Conservation (phyloP, 2,113 vertebrate species). For the Burhinus bistriatus region DNA sequence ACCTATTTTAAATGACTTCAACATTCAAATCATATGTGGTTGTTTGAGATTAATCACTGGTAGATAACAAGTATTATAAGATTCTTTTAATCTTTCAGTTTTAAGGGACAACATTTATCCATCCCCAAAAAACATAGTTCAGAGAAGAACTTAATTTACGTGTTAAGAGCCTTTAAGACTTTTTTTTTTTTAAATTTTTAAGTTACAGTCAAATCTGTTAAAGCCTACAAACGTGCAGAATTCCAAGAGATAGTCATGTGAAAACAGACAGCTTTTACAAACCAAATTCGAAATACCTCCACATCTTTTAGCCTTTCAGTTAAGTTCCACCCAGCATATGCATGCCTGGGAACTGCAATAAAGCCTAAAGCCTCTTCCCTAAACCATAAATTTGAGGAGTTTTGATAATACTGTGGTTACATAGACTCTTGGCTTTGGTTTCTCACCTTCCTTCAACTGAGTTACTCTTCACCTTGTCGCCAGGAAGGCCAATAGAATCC, state of each 20-base stretch:
- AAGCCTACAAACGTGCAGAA: not conserved
- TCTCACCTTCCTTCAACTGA: not conserved
- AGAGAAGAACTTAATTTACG: not conserved
- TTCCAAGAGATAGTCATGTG: not conserved
- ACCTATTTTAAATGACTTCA: not conserved
- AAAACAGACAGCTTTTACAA: not conserved
- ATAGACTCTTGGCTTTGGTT: not conserved
- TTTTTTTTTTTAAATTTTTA: not conserved
- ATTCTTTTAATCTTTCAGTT: not conserved
- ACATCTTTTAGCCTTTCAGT: not conserved
- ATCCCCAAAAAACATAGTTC: fast-evolving
- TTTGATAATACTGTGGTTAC: fast-evolving
- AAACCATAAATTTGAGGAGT: not conserved
- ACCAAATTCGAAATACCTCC: not conserved
- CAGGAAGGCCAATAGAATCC: too few species aligned
- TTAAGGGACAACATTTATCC: not conserved
- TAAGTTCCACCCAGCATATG: not conserved
- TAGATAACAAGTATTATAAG: not conserved
- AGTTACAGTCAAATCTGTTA: not conserved
- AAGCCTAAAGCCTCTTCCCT: not conserved
- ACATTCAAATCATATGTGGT: not conserved
- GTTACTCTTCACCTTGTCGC: not conserved
- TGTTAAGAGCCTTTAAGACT: not conserved
- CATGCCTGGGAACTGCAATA: not conserved
- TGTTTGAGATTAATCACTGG: not conserved